Evolutionary conservation across 2,888 invertebrate species (phyloP).

Genomic region (Erynnis tages): DNA sequence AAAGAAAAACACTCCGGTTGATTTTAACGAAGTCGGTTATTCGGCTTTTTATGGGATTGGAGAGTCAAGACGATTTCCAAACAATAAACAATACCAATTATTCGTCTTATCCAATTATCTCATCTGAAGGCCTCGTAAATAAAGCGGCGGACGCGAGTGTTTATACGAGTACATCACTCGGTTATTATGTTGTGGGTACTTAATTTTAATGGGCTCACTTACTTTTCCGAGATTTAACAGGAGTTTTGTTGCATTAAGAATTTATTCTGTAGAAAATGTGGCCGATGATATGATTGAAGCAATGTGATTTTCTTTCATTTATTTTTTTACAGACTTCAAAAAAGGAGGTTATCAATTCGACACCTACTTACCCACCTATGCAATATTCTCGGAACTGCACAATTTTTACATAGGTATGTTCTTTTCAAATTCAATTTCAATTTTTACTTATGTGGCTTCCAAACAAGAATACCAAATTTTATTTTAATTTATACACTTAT

Average conservation of each 20-base stretch:
- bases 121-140: conserved; percentile 9
- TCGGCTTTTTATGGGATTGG: conserved; percentile 6
- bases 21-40: not conserved
- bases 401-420: too few relatives aligned
- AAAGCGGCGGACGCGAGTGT: not conserved
- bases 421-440: too few relatives aligned
- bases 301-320: too few relatives aligned
- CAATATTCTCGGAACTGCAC: too few relatives aligned
- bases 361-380: too few relatives aligned
- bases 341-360: too few relatives aligned
- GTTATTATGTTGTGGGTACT: not conserved
- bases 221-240: not conserved
- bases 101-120: conserved; percentile 17
- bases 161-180: not conserved
- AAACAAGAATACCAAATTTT: too few relatives aligned
- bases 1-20: not conserved
- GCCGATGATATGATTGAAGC: too few relatives aligned
- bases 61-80: conserved; percentile 14
- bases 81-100: conserved; percentile 16
- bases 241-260: not conserved
- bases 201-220: not conserved
- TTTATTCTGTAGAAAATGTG: not conserved
- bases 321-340: too few relatives aligned
- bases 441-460: too few relatives aligned
- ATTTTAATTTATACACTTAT: too few relatives aligned